phyloP scores from a whole-genome alignment of 2,888 invertebrate genomes.

The Drosophila suboccidentalis region DNA sequence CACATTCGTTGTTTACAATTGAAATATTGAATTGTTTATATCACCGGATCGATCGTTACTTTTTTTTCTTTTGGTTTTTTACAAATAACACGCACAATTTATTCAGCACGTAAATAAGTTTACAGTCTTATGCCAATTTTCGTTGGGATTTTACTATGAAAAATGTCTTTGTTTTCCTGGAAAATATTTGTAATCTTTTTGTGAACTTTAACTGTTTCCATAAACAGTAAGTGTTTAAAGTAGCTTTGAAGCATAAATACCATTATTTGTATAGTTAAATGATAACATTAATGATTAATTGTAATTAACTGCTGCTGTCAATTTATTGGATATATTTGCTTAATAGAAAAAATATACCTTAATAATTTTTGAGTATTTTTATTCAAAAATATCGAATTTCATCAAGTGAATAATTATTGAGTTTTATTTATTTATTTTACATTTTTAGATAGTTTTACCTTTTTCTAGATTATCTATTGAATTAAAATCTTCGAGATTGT shows the following conservation, averaged over 20 bases:
- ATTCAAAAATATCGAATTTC: not conserved
- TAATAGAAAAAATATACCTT: not conserved
- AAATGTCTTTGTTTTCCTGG: constrained; percentile 23
- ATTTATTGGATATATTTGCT: not conserved
- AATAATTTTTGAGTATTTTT: not conserved
- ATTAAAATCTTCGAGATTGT: too few relatives aligned
- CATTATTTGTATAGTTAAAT: not conserved
- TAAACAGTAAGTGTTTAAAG: too few relatives aligned
- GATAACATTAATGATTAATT: constrained; percentile 8
- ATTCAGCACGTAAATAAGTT: constrained; percentile 33
- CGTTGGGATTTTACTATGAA: constrained; percentile 1
- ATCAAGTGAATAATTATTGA: too few relatives aligned
- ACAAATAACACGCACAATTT: constrained; percentile 14
- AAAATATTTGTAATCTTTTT: constrained; percentile 14
- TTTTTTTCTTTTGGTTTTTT: constrained; percentile 3
- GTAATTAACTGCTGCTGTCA: constrained; percentile 5
- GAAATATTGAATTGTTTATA: constrained; percentile 56
- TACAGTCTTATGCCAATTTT: constrained; percentile 24
- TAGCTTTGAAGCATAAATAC: constrained; percentile 1
- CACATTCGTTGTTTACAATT: constrained; percentile 46
- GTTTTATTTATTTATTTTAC: too few relatives aligned
- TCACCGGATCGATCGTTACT: constrained; percentile 6
- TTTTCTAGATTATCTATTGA: too few relatives aligned
- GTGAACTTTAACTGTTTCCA: not conserved
- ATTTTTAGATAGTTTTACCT: too few relatives aligned